A percentile compares a stretch with the other conserved stretches of the same genome.
phyloP scores from a whole-genome alignment of 2,113 vertebrate species.

The Ceuthmochares aereus region DNA sequence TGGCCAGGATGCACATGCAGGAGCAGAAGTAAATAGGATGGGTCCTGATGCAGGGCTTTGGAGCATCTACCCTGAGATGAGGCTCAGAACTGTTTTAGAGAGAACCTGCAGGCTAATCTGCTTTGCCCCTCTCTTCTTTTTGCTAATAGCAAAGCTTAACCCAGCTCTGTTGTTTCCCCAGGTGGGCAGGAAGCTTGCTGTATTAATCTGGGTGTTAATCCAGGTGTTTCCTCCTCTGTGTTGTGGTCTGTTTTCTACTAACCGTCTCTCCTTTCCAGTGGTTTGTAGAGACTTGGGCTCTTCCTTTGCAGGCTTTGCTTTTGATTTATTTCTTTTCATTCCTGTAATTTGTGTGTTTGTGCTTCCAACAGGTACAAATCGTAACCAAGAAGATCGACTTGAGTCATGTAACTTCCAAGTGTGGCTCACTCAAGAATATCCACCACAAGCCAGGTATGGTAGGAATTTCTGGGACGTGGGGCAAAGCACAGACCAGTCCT shows the following conservation, averaged over 20 bases:
- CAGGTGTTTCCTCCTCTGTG: slow-evolving; percentile 25
- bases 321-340: not conserved
- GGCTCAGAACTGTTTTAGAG: slow-evolving; percentile 13
- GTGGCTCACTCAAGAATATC: slow-evolving; percentile 93
- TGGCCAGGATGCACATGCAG: not conserved
- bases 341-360: slow-evolving; percentile 26
- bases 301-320: not conserved
- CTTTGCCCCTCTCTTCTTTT: slow-evolving; percentile 31
- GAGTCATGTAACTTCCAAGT: slow-evolving; percentile 93
- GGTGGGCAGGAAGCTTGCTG: slow-evolving; percentile 46
- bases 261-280: slow-evolving; percentile 65
- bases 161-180: not conserved
- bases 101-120: slow-evolving; percentile 6
- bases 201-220: slow-evolving; percentile 40
- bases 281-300: slow-evolving; percentile 8
- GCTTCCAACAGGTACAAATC: slow-evolving; percentile 86
- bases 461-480: not conserved
- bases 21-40: not conserved
- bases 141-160: slow-evolving; percentile 58
- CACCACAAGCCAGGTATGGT: slow-evolving; percentile 91
- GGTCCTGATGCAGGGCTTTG: not conserved
- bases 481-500: not conserved
- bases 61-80: not conserved
- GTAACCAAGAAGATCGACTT: slow-evolving; percentile 94
- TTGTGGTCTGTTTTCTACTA: slow-evolving; percentile 64